Evolutionary conservation across 2,888 invertebrate genomes (phyloP), one percentile per base, ranked within the genome.

Genomic region (Hemicrepidius hirtus): DNA sequence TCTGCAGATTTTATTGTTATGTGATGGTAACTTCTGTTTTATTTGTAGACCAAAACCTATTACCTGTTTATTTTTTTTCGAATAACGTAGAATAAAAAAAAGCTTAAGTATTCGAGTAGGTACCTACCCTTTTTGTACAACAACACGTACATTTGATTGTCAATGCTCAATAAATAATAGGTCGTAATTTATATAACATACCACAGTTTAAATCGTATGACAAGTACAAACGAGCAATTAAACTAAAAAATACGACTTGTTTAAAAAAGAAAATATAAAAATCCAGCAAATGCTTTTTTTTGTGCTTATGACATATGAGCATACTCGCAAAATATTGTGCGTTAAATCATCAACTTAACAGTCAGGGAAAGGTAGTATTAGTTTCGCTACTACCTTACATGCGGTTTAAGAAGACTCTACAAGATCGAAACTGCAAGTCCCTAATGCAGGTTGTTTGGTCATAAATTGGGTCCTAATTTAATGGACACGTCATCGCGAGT

Each of bases 381-480:
- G 57, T 53, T 64, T 28, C 44, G 28, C 35, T 24, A 37, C 37
- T 53, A 57, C 40, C 10, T 12, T 0, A 5, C 13, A 5, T 37
- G 37, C 37, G 37, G 57, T 18, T 3, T 3, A 16, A 20, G 20
- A n/a, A 6, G 37, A 4, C 18, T 3, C 10, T 57, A 12, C 57
- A 57, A 35, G 73, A 78, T 80, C 78, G 76, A 80, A 79, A 81
- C 80, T 78, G 77, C 78, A 79, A 79, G 80, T 80, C 78, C 79
- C 80, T 81, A 82, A 82, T 83, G 79, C 78, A 80, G 74, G 78
- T 78, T 76, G 80, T 80, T 80, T 73, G 81, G 80, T 79, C 81
- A 80, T 84, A 84, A 84, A 84, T 84, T 81, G 80, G 78, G 80
- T 80, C 82, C 83, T 84, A 84, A 85, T 84, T 85, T 84, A 85